These are phyloP conservation scores for Acronicta psi DNA, from an alignment of 2,888 invertebrate genomes.

Conservation along the genomic window DNA sequence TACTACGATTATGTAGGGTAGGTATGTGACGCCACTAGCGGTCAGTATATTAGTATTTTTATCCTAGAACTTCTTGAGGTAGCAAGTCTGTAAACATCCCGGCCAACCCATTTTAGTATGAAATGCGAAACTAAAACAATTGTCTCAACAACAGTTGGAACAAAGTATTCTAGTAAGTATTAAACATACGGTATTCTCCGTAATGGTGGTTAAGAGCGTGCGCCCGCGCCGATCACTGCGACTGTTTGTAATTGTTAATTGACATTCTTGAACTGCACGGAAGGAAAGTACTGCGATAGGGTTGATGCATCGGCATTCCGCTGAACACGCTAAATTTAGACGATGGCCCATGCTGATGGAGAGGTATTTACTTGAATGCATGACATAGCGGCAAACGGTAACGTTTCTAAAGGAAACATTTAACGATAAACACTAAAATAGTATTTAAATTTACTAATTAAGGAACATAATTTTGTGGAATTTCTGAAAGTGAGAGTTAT, in stretches of 20 bases:
- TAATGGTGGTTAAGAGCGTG: constrained; percentile 52
- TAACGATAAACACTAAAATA: not conserved
- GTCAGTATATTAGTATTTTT: too few relatives aligned
- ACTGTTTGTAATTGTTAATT: constrained; percentile 74
- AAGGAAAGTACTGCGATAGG: constrained; percentile 65
- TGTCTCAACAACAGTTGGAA: constrained; percentile 26
- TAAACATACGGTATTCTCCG: constrained; percentile 43
- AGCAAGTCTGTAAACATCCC: not conserved
- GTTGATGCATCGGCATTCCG: constrained; percentile 56
- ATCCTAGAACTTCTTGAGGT: not conserved
- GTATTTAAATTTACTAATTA: too few relatives aligned
- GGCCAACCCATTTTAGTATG: too few relatives aligned
- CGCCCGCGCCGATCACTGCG: constrained; percentile 58
- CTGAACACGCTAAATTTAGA: constrained; percentile 48
- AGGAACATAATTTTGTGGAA: too few relatives aligned
- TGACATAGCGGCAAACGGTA: not conserved
- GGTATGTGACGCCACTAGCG: too few relatives aligned
- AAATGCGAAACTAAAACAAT: not conserved
- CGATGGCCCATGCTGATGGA: constrained; percentile 2
- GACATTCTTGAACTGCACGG: constrained; percentile 65
- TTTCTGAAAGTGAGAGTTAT: too few relatives aligned
- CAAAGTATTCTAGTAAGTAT: constrained; percentile 54
- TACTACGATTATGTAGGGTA: too few relatives aligned
- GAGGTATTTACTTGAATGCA: constrained; percentile 33
- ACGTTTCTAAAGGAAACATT: constrained; percentile 3